A percentile compares a stretch with the other conserved stretches of the same genome.
Evolutionary conservation across 2,888 invertebrate genomes (phyloP).

Genomic region (Hartigia nigra): DNA sequence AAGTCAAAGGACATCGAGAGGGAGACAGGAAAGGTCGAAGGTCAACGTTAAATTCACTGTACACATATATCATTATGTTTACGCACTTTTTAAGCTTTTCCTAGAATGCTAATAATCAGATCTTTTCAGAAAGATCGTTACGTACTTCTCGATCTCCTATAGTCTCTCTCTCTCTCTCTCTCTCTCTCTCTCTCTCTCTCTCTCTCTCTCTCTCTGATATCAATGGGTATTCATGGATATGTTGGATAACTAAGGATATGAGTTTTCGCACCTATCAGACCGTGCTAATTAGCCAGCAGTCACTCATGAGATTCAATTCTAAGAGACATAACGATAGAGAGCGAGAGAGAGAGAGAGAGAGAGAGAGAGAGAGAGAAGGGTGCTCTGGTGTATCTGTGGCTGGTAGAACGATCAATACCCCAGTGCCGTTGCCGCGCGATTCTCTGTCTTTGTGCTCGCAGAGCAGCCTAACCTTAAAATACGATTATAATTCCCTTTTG

Average conservation of each 20-base stretch:
- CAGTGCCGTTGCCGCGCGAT: not conserved
- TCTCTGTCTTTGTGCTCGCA: not conserved
- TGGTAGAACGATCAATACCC: conserved; percentile 9
- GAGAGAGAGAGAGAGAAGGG: conserved; percentile 23
- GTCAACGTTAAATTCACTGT: conserved; percentile 35
- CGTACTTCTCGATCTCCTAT: not conserved
- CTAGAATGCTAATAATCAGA: no score
- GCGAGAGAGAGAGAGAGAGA: not conserved
- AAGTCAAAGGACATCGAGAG: not conserved
- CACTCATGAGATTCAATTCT: conserved; percentile 18
- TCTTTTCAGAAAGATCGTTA: not conserved
- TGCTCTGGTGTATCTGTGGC: conserved; percentile 8
- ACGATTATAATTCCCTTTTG: conserved; percentile 54
- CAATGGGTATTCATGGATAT: not conserved
- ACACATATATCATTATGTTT: no score
- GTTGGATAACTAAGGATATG: not conserved
- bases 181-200: not conserved
- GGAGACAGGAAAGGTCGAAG: conserved; percentile 1
- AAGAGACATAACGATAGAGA: not conserved
- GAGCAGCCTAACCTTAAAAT: conserved; percentile 36
- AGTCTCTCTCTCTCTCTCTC: not conserved
- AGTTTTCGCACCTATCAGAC: not conserved
- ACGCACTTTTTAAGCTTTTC: no score
- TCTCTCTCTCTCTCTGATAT: not conserved
- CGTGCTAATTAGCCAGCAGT: conserved; percentile 31